A percentile compares a stretch with the other conserved stretches of the same genome.
These are phyloP conservation scores for Cristatella mucedo DNA, from an alignment of 2,888 invertebrate genomes.

Conservation along the genomic window DNA sequence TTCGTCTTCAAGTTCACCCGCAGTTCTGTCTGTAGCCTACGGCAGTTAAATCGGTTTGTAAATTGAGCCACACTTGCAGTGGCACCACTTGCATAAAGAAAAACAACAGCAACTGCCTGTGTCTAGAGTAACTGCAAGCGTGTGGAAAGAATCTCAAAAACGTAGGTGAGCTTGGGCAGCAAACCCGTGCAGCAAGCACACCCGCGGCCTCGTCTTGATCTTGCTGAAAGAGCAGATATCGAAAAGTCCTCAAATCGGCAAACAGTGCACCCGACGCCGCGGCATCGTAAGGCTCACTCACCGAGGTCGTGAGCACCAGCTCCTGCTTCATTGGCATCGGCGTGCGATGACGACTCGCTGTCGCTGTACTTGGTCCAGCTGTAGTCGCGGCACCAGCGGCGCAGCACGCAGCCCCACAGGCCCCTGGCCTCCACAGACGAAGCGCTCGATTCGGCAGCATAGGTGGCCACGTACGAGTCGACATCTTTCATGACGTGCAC, in stretches of 20 bases:
- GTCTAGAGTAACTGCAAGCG: no score
- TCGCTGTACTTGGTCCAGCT: slow-evolving; percentile 19
- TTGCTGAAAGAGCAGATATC: slow-evolving; percentile 2
- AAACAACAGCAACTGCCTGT: no score
- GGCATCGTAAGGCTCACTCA: background rate
- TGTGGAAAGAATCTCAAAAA: no score
- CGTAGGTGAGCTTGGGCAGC: no score
- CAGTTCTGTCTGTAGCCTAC: no score
- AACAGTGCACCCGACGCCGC: no score
- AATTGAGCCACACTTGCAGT: no score
- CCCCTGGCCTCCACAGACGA: slow-evolving; percentile 16
- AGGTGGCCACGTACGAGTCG: slow-evolving; percentile 19
- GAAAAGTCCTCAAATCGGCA: no score
- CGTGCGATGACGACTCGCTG: background rate
- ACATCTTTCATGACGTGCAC: slow-evolving; percentile 17
- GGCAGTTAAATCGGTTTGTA: no score
- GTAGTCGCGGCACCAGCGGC: slow-evolving; percentile 25
- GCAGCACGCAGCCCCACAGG: slow-evolving; percentile 21
- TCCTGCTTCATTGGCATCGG: background rate
- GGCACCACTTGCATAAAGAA: no score
- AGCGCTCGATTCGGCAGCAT: slow-evolving; percentile 18
- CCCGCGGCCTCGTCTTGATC: slow-evolving; percentile 1
- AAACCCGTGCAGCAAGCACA: background rate
- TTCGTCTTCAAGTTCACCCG: no score
- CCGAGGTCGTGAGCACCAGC: background rate